phyloP scores from a whole-genome alignment of 2,113 vertebrate genomes.

The Prunella himalayana region DNA sequence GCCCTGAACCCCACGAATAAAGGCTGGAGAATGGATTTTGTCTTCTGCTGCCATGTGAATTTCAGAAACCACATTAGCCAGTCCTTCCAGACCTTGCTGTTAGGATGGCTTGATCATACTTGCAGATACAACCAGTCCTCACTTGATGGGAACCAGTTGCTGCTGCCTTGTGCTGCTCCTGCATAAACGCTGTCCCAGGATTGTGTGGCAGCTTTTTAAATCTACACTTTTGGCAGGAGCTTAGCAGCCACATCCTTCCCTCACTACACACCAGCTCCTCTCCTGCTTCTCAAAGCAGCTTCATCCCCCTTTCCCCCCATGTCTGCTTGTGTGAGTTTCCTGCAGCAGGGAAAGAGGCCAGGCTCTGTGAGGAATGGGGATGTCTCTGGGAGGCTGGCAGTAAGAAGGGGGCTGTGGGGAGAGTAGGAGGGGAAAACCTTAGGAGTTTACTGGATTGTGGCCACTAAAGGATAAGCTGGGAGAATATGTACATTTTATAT shows the following conservation, averaged over 20 bases:
- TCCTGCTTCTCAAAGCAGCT: background rate
- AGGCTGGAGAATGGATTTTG: background rate
- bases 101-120: background rate
- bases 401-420: background rate
- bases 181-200: background rate
- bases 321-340: background rate
- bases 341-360: background rate
- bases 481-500: background rate
- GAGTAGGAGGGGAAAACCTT: background rate
- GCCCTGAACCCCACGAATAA: background rate
- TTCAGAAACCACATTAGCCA: background rate
- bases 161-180: background rate
- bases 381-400: background rate
- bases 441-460: background rate
- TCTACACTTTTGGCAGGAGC: slow-evolving; percentile 3
- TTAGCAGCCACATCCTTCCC: slow-evolving; percentile 39
- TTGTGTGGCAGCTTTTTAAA: background rate
- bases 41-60: background rate
- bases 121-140: slow-evolving; percentile 3
- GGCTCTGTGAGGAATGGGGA: background rate
- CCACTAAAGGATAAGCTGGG: background rate
- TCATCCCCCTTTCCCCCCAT: background rate
- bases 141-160: background rate
- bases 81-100: background rate
- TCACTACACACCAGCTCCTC: background rate